A percentile compares a stretch with the other conserved stretches of the same genome.
Evolutionary conservation across 2,888 invertebrate species (phyloP).

Genomic region (Volucella zonaria): DNA sequence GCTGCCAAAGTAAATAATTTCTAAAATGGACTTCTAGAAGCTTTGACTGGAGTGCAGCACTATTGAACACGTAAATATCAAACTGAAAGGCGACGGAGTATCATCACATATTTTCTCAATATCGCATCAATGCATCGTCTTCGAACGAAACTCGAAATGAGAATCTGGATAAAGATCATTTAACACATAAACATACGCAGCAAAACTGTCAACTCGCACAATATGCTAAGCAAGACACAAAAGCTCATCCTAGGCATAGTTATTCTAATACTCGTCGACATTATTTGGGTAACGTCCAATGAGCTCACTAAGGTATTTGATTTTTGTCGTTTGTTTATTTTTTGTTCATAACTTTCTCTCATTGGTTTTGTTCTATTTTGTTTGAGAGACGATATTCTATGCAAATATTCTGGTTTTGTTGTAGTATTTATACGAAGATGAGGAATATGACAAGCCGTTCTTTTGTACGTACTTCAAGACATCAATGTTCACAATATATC

Average conservation of each 20-base stretch:
- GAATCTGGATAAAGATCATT: constrained; percentile 72
- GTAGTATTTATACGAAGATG: constrained; percentile 93
- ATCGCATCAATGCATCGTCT: constrained; percentile 69
- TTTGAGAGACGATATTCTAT: no score
- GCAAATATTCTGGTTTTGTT: constrained; percentile 79
- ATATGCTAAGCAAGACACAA: constrained; percentile 85
- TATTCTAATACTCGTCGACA: constrained; percentile 93
- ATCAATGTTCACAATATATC: constrained; percentile 95
- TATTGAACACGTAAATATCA: not conserved
- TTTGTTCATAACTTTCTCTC: not conserved
- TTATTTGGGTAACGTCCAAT: constrained; percentile 97
- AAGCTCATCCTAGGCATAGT: constrained; percentile 92
- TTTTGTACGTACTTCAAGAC: constrained; percentile 98
- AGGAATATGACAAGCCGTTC: constrained; percentile 95
- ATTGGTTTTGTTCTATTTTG: not conserved
- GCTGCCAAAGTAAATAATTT: no score
- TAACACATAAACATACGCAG: constrained; percentile 66
- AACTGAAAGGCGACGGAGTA: not conserved
- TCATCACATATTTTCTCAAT: constrained; percentile 18
- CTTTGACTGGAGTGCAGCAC: not conserved
- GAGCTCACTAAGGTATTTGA: constrained; percentile 93
- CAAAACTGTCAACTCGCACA: constrained; percentile 71
- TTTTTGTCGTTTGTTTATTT: not conserved
- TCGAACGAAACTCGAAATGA: constrained; percentile 70
- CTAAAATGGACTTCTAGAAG: constrained; percentile 48